Evolutionary conservation across 1,140 invertebrate species (phyloP), one percentile per base, ranked within the genome.

Genomic region (Mycetomoellerius zeteki): DNA sequence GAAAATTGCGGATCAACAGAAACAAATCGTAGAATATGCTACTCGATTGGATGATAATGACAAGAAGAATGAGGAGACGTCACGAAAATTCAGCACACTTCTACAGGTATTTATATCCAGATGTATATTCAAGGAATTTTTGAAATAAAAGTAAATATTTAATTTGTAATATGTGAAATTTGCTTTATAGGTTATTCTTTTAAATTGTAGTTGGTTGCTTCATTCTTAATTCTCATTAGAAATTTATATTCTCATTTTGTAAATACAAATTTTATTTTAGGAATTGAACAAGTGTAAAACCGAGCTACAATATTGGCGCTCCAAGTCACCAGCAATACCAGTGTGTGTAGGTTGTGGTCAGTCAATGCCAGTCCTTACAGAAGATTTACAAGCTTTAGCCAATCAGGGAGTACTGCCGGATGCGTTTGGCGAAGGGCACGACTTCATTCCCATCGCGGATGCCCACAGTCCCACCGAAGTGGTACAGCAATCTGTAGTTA

Each of bases 241-340:
- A 72, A 72, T n/a, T 12, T 21, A 10, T 19, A 33, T 60, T 43
- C 21, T 3, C 21, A 19, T 37, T 33, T 72, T 71, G 47, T 43
- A 4, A 21, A 47, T 56, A 62, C 8, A 56, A 60, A 58, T 37
- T 72, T 72, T 80, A 24, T 3, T 94, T 0, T 93, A 97, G 97
- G 98, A 98, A 95, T 95, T 98, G 89, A 98, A 98, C 94, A 98
- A 98, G 92, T 98, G 98, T 94, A 98, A 98, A 95, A 98, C 98
- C 47, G 98, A 98, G 93, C 94, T 98, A 84, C 98, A 98, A 95
- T 98, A 98, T 94, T 98, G 98, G 97, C 96, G 98, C 60, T 98
- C 97, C 24, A 98, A 98, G 88, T 98, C 97, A 52, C 98, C 98
- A 6, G 97, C 98, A 73, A 96, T 96, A 92, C 95, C 96, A 14